Evolutionary conservation across 2,113 vertebrate genomes (phyloP).

Genomic region (Thalassarche chlororhynchos): DNA sequence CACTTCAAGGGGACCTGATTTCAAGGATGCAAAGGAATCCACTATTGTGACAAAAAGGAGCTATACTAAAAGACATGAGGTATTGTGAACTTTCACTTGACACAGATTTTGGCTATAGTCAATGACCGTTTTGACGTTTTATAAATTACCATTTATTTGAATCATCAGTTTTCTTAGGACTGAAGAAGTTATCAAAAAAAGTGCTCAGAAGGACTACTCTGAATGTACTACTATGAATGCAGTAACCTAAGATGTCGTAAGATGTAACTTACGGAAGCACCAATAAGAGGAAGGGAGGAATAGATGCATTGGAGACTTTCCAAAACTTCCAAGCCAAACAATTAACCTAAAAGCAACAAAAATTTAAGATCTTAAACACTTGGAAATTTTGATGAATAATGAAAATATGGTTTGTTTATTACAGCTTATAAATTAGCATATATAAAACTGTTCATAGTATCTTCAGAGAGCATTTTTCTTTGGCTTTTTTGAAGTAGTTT

Average conservation of each 20-base stretch:
- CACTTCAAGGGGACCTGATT: background rate
- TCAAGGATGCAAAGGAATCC: background rate
- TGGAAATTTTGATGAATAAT: background rate
- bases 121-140: background rate
- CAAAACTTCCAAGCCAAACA: conserved; percentile 85
- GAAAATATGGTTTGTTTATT: background rate
- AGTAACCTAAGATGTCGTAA: background rate
- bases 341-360: conserved; percentile 72
- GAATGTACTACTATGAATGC: background rate
- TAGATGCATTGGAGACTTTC: conserved; percentile 60
- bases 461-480: background rate
- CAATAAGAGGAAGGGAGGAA: conserved; percentile 74
- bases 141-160: background rate
- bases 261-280: conserved; percentile 77
- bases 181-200: background rate
- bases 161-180: background rate
- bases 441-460: background rate
- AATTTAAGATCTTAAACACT: background rate
- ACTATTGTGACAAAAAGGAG: background rate
- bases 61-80: background rate
- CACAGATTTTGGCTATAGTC: background rate
- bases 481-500: background rate
- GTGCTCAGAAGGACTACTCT: background rate
- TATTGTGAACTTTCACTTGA: background rate
- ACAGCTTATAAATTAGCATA: background rate